These are phyloP conservation scores for Lycophotia porphyrea DNA, from an alignment of 2,888 invertebrate genomes.

Conservation along the genomic window DNA sequence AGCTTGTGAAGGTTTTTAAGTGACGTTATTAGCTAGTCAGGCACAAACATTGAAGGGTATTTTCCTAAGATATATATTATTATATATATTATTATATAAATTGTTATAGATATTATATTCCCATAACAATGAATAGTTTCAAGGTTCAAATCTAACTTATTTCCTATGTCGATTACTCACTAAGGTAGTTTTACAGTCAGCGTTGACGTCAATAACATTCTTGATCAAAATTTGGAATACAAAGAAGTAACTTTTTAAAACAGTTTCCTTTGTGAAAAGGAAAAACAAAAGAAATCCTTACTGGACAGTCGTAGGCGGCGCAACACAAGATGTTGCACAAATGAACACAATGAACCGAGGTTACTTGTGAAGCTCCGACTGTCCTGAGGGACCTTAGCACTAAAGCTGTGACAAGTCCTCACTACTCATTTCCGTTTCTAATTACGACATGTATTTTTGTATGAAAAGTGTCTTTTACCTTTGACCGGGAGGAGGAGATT, in stretches of 20 bases:
- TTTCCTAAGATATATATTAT: too few species aligned
- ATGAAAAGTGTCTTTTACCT: background rate
- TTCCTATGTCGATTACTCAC: background rate
- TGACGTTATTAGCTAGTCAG: background rate
- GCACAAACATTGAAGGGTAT: background rate
- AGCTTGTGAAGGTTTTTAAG: background rate
- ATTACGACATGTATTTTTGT: constrained; percentile 12
- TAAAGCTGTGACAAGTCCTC: constrained; percentile 1
- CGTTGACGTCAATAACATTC: background rate
- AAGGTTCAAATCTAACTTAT: background rate
- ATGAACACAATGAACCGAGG: constrained; percentile 25
- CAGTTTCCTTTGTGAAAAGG: background rate
- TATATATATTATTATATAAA: too few species aligned
- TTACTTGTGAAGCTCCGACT: background rate
- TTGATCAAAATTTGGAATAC: background rate
- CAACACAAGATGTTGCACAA: constrained; percentile 30
- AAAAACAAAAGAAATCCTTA: constrained; percentile 5
- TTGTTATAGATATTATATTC: too few species aligned
- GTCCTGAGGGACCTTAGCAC: background rate
- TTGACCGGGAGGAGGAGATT: background rate
- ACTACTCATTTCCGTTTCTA: background rate
- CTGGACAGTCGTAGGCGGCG: background rate
- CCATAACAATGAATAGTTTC: background rate
- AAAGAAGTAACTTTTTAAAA: constrained; percentile 6
- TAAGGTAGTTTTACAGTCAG: background rate